These are phyloP conservation scores for Triplophysa tibetana DNA, from an alignment of 2,113 vertebrate genomes.

Conservation along the genomic window DNA sequence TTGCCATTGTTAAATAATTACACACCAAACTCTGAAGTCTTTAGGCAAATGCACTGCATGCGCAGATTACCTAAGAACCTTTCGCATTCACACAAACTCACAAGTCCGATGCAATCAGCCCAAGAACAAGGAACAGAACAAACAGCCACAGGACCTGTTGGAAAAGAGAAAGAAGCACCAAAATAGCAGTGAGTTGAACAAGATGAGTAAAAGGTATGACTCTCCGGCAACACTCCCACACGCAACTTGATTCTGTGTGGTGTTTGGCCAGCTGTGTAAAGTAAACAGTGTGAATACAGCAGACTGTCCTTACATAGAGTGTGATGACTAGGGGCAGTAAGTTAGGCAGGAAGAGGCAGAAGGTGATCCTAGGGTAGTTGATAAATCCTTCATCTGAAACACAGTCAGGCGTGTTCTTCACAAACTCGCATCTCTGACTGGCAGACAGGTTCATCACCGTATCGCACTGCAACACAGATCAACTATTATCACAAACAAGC, in stretches of 20 bases:
- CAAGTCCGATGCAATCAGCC: conserved; percentile 81
- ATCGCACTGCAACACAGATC: conserved; percentile 76
- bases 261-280: neutral
- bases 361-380: conserved; percentile 80
- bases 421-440: conserved; percentile 80
- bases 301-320: conserved; percentile 63
- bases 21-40: neutral
- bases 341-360: conserved; percentile 79
- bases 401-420: conserved; percentile 84
- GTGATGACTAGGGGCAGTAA: conserved; percentile 83
- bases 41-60: neutral
- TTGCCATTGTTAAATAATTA: neutral
- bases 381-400: conserved; percentile 80
- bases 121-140: conserved; percentile 79
- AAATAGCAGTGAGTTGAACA: neutral
- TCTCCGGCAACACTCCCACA: neutral
- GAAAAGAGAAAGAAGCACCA: neutral
- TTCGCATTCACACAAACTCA: conserved; percentile 67
- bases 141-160: conserved; percentile 77
- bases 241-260: neutral
- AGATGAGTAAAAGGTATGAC: neutral
- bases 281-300: neutral
- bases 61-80: neutral
- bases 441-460: conserved; percentile 75
- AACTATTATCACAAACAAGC: neutral